These are phyloP conservation scores for Dufourea novaeangliae DNA, from an alignment of 1,140 invertebrate genomes.

Conservation along the genomic window DNA sequence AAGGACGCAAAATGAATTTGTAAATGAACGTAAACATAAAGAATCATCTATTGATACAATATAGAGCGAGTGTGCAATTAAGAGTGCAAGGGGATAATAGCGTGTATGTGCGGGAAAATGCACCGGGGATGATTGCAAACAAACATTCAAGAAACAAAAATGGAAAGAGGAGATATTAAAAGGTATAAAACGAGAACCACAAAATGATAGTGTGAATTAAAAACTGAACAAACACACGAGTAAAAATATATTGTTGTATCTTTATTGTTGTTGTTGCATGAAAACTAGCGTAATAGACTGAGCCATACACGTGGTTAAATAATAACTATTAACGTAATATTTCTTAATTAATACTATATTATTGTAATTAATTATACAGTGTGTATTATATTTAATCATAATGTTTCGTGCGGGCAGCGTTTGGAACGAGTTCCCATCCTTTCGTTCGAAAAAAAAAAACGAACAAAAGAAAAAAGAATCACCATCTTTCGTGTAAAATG, in stretches of 20 bases:
- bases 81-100: slow-evolving; percentile 41
- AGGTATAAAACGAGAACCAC: slow-evolving; percentile 50
- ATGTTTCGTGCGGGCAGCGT: slow-evolving; percentile 74
- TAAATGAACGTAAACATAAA: slow-evolving; percentile 53
- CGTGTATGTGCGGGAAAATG: slow-evolving; percentile 55
- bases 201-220: slow-evolving; percentile 57
- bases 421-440: slow-evolving; percentile 71
- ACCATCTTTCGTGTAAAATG: neutral
- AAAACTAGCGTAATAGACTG: slow-evolving; percentile 80
- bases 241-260: slow-evolving; percentile 79
- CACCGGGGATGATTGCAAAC: slow-evolving; percentile 56
- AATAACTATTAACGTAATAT: slow-evolving; percentile 78
- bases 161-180: slow-evolving; percentile 13
- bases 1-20: slow-evolving; percentile 57
- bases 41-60: slow-evolving; percentile 72
- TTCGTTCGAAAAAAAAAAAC: slow-evolving; percentile 40
- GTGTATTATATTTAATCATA: slow-evolving; percentile 79
- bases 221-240: slow-evolving; percentile 65
- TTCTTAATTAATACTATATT: slow-evolving; percentile 78
- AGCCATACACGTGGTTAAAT: slow-evolving; percentile 75
- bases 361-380: slow-evolving; percentile 77
- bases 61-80: slow-evolving; percentile 24
- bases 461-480: neutral
- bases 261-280: slow-evolving; percentile 80
- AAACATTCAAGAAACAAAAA: slow-evolving; percentile 41